Evolutionary conservation across 2,888 invertebrate species (phyloP).

Genomic region (Osedax fenrisi): DNA sequence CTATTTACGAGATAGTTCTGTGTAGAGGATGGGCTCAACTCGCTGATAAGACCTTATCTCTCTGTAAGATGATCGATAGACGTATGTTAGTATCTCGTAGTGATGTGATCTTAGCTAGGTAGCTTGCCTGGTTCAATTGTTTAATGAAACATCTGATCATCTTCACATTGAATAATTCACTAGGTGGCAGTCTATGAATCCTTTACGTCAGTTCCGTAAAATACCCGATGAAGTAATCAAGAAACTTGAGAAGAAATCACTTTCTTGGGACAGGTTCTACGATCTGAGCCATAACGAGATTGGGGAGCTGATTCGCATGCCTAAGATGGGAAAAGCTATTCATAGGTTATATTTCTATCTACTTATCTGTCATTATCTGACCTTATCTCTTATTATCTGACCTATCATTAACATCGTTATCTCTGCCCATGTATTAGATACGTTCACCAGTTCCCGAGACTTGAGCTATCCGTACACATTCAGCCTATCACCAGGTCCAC

Average conservation of each 20-base stretch:
- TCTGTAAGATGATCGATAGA: constrained; percentile 97
- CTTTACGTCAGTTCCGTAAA: constrained; percentile 85
- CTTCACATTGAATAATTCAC: no score
- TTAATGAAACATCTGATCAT: no score
- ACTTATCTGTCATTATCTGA: no score
- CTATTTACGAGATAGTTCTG: constrained; percentile 91
- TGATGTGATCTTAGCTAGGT: no score
- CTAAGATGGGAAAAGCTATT: constrained; percentile 82
- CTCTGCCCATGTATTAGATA: no score
- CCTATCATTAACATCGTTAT: no score
- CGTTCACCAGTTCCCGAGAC: constrained; percentile 79
- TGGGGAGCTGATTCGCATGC: constrained; percentile 78
- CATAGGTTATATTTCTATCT: no score
- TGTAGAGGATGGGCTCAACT: constrained; percentile 87
- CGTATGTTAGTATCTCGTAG: constrained; percentile 59
- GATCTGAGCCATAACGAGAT: constrained; percentile 93
- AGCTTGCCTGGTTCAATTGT: no score
- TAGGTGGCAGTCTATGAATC: constrained; percentile 94
- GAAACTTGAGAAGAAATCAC: constrained; percentile 85
- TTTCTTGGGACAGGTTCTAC: constrained; percentile 63
- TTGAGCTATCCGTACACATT: constrained; percentile 88
- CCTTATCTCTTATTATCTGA: no score
- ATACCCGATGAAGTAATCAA: constrained; percentile 92
- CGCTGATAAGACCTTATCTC: constrained; percentile 81
- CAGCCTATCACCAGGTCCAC: constrained; percentile 85